Base-by-base conservation (phyloP, 2,888 invertebrate genomes). In the Athetis lepigone region DNA sequence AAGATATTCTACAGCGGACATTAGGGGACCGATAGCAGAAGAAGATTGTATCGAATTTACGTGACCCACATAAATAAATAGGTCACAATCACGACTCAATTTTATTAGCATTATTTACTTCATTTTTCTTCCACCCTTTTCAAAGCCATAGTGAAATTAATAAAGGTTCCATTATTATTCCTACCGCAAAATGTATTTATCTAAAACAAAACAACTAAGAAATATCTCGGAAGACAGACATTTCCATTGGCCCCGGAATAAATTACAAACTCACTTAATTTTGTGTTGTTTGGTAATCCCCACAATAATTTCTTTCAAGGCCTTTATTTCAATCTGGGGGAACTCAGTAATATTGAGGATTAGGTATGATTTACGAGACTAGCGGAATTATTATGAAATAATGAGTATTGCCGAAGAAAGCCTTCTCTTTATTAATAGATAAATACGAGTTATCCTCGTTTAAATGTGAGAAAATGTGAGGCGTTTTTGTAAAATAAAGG, bases 201-300 rank as follows among this genome's bases (percentile, higher is more conserved):
- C 75, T 82, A 77, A 84, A 86, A 86, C 81, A 83, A 85, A 88
- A 86, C 82, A 87, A 87, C 72, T 81, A 78, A 83, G 81, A 78
- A 87, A 87, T 86, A 86, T 86, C 73, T 82, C 65, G 56, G 65
- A 79, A 80, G 77, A 79, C 83, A 79, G 83, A 81, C 85, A 83
- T 84, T 87, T 82, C 77, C 72, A 83, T 81, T 83, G 81, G 80
- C 80, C 78, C 80, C 77, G 69, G 85, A 85, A 89, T 88, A 88
- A 89, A 88, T 89, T 87, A 85, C 83, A 83, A 88, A 87, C 84
- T 89, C 86, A 83, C 84, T 87, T 87, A 86, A 87, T 89, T 85
- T 85, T 80, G 79, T 83, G 85, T 87, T 88, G 84, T 88, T 88
- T 88, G 85, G 58, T 87, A 86, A 88, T 86, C 82, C 83, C 77